A percentile compares a stretch with the other conserved stretches of the same genome.
phyloP scores from a whole-genome alignment of 2,797 vertebrate species.

The Lepidocolaptes lacrymiger region DNA sequence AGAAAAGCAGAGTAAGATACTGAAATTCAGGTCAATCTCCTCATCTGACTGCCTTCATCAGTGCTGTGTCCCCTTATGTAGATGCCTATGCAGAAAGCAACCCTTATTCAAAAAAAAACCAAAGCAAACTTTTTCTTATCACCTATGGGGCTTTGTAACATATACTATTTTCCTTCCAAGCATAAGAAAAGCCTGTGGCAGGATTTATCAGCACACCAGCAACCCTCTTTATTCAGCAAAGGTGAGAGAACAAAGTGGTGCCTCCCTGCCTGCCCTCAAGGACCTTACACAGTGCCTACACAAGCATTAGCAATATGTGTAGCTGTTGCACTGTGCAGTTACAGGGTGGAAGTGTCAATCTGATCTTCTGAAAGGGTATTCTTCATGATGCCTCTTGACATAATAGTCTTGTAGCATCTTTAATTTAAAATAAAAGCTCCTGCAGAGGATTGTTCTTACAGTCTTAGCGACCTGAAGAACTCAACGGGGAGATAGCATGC shows the following conservation, averaged over 20 bases:
- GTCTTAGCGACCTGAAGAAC: neutral
- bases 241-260: slow-evolving; percentile 27
- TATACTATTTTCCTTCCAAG: neutral
- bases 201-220: neutral
- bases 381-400: slow-evolving; percentile 31
- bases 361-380: slow-evolving; percentile 32
- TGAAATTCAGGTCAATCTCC: neutral
- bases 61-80: neutral
- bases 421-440: slow-evolving; percentile 57
- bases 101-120: neutral
- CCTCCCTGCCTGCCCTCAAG: neutral
- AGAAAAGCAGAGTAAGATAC: neutral
- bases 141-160: neutral
- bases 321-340: neutral
- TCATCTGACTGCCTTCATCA: neutral
- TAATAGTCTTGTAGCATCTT: slow-evolving; percentile 53
- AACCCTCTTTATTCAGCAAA: neutral
- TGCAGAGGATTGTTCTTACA: neutral
- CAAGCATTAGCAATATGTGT: neutral
- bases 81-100: neutral
- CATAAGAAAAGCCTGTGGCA: neutral
- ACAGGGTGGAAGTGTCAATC: neutral
- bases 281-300: neutral
- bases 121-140: neutral
- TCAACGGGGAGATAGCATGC: neutral